Evolutionary conservation across 2,888 invertebrate species (phyloP), one percentile per base, ranked within the genome.

Genomic region (Mythimna lalbum): DNA sequence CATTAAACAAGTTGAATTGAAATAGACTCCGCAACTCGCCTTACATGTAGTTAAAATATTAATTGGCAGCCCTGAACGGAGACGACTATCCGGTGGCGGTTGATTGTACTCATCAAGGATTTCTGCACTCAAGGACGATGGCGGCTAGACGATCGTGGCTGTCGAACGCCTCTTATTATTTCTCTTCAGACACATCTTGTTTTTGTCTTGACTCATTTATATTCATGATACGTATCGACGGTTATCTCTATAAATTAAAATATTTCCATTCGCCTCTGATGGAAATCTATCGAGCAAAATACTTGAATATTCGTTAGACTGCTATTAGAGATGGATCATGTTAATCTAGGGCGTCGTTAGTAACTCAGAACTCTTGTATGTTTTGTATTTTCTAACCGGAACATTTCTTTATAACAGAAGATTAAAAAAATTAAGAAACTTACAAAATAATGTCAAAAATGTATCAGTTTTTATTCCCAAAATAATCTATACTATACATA

Each of bases 61-160:
- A 92, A 92, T 94, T 91, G 94, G 89, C 93, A 94, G 91, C 95
- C 95, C 95, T 95, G 92, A 86, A 90, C 90, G 90, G 85, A 91
- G 90, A 85, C 89, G 89, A 92, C 93, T 94, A 93, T 93, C 93
- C 95, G 93, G 94, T 94, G 94, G 94, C 95, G 94, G 95, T 96
- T 96, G 95, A 96, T 94, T 96, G 95, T 95, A 95, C 95, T 94
- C 95, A 96, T 96, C 95, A 95, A 96, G 95, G 95, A 94, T 96
- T 94, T 94, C 94, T 94, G 91, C 93, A 92, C 93, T 95, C 95
- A 96, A 96, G 95, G 95, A 96, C 95, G 95, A 89, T 89, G 87
- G 87, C 92, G 90, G 90, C 94, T 94, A 94, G 95, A 93, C 94
- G 91, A 93, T 91, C 91, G 91, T 89, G 87, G 87, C 89, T 91